Evolutionary conservation across 2,113 vertebrate genomes (phyloP).

Genomic region (Corythaeola cristata): DNA sequence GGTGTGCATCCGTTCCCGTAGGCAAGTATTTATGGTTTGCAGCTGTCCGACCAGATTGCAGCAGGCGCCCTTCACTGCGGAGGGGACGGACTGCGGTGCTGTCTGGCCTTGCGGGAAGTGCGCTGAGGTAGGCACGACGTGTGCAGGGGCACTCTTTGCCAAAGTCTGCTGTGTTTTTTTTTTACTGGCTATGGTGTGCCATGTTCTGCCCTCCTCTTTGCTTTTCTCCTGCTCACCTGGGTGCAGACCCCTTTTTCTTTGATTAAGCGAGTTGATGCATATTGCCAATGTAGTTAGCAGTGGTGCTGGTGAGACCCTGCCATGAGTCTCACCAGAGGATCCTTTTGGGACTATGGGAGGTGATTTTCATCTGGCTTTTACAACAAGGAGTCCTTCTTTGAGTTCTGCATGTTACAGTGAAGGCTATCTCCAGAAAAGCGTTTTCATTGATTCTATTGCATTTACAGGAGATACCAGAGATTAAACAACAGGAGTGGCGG

Average conservation of each 20-base stretch:
- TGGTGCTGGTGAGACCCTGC: neutral
- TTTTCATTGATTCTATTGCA: neutral
- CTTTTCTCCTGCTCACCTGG: neutral
- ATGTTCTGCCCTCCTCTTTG: neutral
- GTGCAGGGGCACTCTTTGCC: neutral
- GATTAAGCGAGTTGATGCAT: neutral
- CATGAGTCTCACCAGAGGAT: neutral
- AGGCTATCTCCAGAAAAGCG: neutral
- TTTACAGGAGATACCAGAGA: neutral
- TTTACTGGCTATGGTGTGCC: neutral
- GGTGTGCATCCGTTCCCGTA: neutral
- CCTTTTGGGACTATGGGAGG: neutral
- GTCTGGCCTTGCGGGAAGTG: neutral
- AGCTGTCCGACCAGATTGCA: neutral
- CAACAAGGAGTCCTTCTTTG: neutral
- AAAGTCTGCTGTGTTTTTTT: neutral
- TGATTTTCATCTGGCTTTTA: neutral
- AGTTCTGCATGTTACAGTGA: neutral
- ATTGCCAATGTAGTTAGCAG: neutral
- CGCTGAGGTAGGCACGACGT: rapidly evolving
- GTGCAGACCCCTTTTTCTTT: neutral
- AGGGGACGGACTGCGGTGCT: neutral
- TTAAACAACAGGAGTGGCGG: neutral
- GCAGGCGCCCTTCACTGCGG: neutral
- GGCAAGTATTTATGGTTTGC: neutral